These are phyloP conservation scores for Caerostris extrusa DNA, from an alignment of 1,140 invertebrate genomes.

Conservation along the genomic window DNA sequence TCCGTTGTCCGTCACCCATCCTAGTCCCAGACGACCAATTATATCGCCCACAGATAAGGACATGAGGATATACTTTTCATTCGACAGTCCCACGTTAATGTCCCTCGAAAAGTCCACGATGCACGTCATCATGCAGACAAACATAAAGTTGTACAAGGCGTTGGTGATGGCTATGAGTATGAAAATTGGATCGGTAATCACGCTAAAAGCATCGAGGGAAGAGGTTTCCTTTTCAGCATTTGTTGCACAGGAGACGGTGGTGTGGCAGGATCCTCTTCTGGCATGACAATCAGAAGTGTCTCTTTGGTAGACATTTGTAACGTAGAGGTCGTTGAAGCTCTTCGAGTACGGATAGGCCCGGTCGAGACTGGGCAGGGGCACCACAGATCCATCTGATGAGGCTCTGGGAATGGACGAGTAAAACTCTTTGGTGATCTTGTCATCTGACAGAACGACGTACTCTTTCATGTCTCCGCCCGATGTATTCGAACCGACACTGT, in stretches of 20 bases:
- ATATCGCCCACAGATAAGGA: slow-evolving; percentile 56
- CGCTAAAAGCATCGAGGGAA: neutral
- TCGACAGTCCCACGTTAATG: neutral
- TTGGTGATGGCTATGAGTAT: slow-evolving; percentile 53
- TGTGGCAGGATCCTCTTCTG: neutral
- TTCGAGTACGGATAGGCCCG: neutral
- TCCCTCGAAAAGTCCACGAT: slow-evolving; percentile 66
- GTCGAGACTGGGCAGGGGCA: neutral
- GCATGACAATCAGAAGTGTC: neutral
- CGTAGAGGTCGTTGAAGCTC: neutral
- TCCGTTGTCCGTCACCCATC: slow-evolving; percentile 59
- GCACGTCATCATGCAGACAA: slow-evolving; percentile 47
- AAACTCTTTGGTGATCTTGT: neutral
- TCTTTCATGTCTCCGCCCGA: neutral
- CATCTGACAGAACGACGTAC: neutral
- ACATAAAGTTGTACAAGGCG: slow-evolving; percentile 44
- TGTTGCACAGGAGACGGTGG: neutral
- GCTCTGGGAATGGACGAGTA: neutral
- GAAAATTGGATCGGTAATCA: slow-evolving; percentile 56
- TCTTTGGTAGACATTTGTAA: neutral
- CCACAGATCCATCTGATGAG: neutral
- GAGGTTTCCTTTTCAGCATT: neutral
- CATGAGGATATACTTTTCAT: slow-evolving; percentile 62
- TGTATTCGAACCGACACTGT: neutral
- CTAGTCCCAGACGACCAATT: slow-evolving; percentile 22